Conservation (phyloP, 2,113 vertebrate genomes). For the Entelurus aequoreus region DNA sequence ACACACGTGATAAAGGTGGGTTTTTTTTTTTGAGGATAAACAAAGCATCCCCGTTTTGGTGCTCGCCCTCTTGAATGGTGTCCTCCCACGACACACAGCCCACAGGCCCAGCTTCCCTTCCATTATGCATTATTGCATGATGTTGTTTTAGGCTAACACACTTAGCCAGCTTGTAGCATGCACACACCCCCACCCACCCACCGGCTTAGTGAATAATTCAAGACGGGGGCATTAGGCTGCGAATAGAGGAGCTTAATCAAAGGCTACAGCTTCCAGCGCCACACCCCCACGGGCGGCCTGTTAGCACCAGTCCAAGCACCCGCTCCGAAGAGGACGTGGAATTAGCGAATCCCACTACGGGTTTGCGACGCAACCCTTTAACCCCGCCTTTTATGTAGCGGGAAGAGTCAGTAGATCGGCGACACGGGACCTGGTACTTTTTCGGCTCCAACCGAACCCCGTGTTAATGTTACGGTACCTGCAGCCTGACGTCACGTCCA, state of each 20-base stretch:
- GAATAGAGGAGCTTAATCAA: conserved; percentile 66
- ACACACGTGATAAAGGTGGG: too few species aligned
- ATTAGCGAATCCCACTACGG: conserved; percentile 41
- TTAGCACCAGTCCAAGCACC: conserved; percentile 39
- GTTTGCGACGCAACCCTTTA: conserved; percentile 25
- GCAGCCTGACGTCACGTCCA: too few species aligned
- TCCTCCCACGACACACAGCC: conserved; percentile 36
- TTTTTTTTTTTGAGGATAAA: neutral
- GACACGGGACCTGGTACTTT: too few species aligned
- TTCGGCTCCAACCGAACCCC: too few species aligned
- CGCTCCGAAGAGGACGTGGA: conserved; percentile 42
- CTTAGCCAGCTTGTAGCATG: conserved; percentile 64
- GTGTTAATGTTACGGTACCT: too few species aligned
- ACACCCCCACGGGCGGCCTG: conserved; percentile 45
- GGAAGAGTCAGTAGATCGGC: neutral
- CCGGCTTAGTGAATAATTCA: conserved; percentile 65
- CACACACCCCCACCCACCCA: conserved; percentile 46
- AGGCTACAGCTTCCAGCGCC: conserved; percentile 57
- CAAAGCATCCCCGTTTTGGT: conserved; percentile 41
- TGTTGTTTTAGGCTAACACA: conserved; percentile 67
- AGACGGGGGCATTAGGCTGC: conserved; percentile 54
- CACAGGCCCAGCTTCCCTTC: conserved; percentile 36
- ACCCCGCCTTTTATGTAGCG: neutral
- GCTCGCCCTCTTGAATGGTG: conserved; percentile 51
- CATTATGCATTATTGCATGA: conserved; percentile 71